Evolutionary conservation across 2,888 invertebrate genomes (phyloP).

Genomic region (Leucophenga montana): DNA sequence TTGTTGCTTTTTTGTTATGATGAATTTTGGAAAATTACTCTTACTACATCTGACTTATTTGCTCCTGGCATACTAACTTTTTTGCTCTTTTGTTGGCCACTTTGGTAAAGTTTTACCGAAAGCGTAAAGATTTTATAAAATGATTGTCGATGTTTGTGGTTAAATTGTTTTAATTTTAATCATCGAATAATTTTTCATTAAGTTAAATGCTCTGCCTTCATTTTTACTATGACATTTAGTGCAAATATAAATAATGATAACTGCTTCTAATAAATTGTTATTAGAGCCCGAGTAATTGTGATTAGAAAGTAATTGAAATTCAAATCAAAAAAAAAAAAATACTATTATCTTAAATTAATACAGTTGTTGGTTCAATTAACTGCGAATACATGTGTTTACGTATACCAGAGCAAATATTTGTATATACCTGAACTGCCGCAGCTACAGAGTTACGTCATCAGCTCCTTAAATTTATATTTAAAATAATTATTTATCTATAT

Average conservation of each 20-base stretch:
- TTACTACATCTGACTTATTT: conserved; percentile 40
- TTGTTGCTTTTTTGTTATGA: conserved; percentile 4
- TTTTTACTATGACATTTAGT: conserved; percentile 43
- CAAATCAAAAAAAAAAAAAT: background rate
- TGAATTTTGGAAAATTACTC: conserved; percentile 15
- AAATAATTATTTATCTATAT: too few species aligned
- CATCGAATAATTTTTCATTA: conserved; percentile 37
- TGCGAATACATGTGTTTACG: too few species aligned
- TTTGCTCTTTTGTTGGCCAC: conserved; percentile 4
- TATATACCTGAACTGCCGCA: too few species aligned
- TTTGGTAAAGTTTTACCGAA: conserved; percentile 37
- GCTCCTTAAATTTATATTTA: too few species aligned
- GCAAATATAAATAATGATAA: conserved; percentile 67
- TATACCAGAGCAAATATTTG: too few species aligned
- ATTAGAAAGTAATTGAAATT: background rate
- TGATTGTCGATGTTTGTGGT: conserved; percentile 43
- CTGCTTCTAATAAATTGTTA: conserved; percentile 52
- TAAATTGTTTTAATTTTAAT: conserved; percentile 64
- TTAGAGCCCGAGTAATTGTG: conserved; percentile 37
- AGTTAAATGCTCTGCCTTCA: conserved; percentile 57
- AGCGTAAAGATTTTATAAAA: conserved; percentile 55
- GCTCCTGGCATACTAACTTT: conserved; percentile 19
- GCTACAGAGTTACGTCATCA: too few species aligned
- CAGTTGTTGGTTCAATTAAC: background rate
- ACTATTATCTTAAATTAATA: background rate